Base-by-base conservation (phyloP, 2,797 vertebrate species). In the Champsocephalus esox region DNA sequence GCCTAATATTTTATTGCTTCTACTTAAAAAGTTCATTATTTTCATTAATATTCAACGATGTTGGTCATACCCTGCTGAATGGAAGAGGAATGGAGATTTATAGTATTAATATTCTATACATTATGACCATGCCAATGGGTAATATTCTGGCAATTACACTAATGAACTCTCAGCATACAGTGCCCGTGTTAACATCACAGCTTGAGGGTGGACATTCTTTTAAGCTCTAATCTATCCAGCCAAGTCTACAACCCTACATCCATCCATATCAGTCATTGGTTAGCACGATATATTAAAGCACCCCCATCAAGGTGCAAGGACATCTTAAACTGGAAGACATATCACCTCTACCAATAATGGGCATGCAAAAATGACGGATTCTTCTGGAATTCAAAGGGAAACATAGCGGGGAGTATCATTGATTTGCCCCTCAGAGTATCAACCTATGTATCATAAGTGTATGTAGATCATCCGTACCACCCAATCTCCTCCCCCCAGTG, bases 91-190 rank as follows among this genome's bases (percentile, higher is more conserved):
- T 88, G 80, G 68, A 87, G 86, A 88, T 88, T 90, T 89, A 87
- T 80, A 65, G 73, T 75, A 85, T 93, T 91, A 89, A 89, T 89
- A 90, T 91, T 90, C 82, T 77, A 87, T 88, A 89, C 80, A 88
- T 89, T 89, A 90, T 85, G 89, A 83, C 87, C 85, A 77, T 79
- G 86, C 87, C 90, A 91, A 79, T 88, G 89, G 90, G 82, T 85
- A 81, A 90, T 92, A 92, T 90, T 89, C 77, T 83, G 73, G 80
- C 86, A 91, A 92, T 93, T 88, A 92, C 80, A 86, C 87, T 89
- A 90, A 91, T 93, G 92, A 92, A 89, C 82, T 85, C 87, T 89
- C 82, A 63, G 84, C 81, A 84, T 51, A 83, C 81, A 59, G 69
- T 87, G 87, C 71, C 77, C 82, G 38, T 88, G 89, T 91, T 92